These are phyloP conservation scores for Sinodicranocentrus sp. DNA, from an alignment of 2,888 invertebrate species.

Conservation along the genomic window DNA sequence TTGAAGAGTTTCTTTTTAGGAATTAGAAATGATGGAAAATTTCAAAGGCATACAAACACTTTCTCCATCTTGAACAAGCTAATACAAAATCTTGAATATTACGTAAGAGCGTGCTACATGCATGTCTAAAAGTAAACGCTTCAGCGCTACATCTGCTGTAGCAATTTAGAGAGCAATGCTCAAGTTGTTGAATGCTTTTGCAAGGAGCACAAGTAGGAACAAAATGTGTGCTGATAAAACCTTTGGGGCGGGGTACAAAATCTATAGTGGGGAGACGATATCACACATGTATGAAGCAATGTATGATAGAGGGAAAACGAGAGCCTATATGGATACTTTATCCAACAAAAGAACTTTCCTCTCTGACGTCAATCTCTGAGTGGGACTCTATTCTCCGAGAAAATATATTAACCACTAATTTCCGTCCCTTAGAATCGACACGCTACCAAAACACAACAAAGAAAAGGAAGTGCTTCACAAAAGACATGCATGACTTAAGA, in stretches of 20 bases:
- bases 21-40: not conserved
- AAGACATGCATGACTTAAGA: too few species aligned
- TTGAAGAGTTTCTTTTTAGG: too few species aligned
- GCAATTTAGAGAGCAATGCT: too few species aligned
- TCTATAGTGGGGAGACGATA: not conserved
- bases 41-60: not conserved
- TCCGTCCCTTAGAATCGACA: slow-evolving; percentile 54
- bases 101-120: not conserved
- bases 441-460: slow-evolving; percentile 24
- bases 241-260: slow-evolving; percentile 34
- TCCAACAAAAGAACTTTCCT: slow-evolving; percentile 38
- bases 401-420: slow-evolving; percentile 60
- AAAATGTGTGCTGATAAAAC: slow-evolving; percentile 2
- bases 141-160: too few species aligned
- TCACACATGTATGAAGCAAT: slow-evolving; percentile 3
- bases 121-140: too few species aligned
- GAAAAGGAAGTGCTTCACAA: not conserved
- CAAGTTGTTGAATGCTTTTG: too few species aligned
- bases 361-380: slow-evolving; percentile 61
- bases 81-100: not conserved
- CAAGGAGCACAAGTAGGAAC: not conserved
- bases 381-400: slow-evolving; percentile 36
- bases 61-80: not conserved
- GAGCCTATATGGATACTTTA: slow-evolving; percentile 19
- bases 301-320: slow-evolving; percentile 15